Evolutionary conservation across 2,888 invertebrate species (phyloP).

Genomic region (Nowickia ferox): DNA sequence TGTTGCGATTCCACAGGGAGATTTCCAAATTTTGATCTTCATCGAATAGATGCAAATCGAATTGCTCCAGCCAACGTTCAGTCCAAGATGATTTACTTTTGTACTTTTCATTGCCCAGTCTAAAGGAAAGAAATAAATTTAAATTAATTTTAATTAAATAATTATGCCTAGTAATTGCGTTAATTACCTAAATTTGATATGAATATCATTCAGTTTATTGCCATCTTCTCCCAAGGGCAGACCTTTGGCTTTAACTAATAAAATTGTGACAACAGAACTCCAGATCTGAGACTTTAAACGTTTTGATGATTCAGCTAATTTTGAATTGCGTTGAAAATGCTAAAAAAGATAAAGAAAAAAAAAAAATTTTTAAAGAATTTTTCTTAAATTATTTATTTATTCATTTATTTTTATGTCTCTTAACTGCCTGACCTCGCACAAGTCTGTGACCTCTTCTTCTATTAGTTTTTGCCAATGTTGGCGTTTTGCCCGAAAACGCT

Average conservation of each 20-base stretch:
- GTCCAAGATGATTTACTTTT: constrained; percentile 96
- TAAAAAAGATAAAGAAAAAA: constrained; percentile 78
- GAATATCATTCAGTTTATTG: constrained; percentile 93
- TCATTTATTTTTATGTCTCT: not conserved
- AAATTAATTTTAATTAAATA: too few species aligned
- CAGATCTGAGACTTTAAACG: constrained; percentile 97
- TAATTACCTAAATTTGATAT: constrained; percentile 95
- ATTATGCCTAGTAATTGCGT: not conserved
- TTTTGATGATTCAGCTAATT: constrained; percentile 91
- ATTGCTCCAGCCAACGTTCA: constrained; percentile 97
- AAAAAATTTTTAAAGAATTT: not conserved
- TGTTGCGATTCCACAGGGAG: constrained; percentile 88
- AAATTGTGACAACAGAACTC: constrained; percentile 98
- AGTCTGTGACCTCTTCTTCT: constrained; percentile 75
- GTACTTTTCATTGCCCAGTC: constrained; percentile 98
- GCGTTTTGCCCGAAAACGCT: constrained; percentile 76
- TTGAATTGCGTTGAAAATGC: constrained; percentile 91
- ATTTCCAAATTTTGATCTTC: constrained; percentile 96
- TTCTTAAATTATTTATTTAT: not conserved
- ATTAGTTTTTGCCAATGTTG: constrained; percentile 74
- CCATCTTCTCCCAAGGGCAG: constrained; percentile 94
- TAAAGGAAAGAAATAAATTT: constrained; percentile 78
- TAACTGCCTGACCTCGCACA: constrained; percentile 76
- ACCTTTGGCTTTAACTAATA: constrained; percentile 97
- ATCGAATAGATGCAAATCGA: constrained; percentile 97